Evolutionary conservation across 1,140 invertebrate species (phyloP), one percentile per base, ranked within the genome.

Genomic region (Harpegnathos saltator): DNA sequence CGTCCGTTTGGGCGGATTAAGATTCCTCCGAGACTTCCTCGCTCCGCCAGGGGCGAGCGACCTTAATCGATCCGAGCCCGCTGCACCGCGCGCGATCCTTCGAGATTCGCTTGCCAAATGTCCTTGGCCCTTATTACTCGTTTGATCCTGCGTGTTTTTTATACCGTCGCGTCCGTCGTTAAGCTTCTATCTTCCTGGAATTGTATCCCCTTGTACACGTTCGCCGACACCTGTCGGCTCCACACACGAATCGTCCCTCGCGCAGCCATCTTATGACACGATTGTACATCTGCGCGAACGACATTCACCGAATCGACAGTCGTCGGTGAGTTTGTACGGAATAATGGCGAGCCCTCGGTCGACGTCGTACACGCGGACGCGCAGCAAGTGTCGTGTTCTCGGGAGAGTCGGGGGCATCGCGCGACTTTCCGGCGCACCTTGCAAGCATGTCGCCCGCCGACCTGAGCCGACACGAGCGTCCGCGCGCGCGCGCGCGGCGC

Each of bases 61-160:
- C 29, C 62, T 38, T 68, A 75, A 87, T 50, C 44, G 71, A 87
- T 88, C 86, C 86, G 77, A 88, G 75, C 77, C 82, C 74, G 68
- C 52, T 83, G 56, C 50, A 82, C 26, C 71, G 63, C 22, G 63
- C 22, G 48, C 15, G 17, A 66, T 54, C 54, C 19, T 66, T 66
- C 15, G 74, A n/a, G n/a, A 4, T 1, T n/a, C 17, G 54, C 11
- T 19, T 7, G 19, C n/a, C 4, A 56, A 56, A 56, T 19, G 22
- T 7, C 24, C 3, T 77, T 44, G 29, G 4, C 12, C n/a, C 22
- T 22, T 24, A 83, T 86, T 58, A 29, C 85, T 56, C 29, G 48
- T 54, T 22, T 85, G 12, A n/a, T 83, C 82, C 84, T 87, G 68
- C 74, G 69, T 66, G 29, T 73, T 78, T 87, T 52, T 65, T 15